A percentile compares a stretch with the other conserved stretches of the same genome.
These are phyloP conservation scores for Eupelmus urozonus DNA, from an alignment of 2,888 invertebrate genomes.

Conservation along the genomic window DNA sequence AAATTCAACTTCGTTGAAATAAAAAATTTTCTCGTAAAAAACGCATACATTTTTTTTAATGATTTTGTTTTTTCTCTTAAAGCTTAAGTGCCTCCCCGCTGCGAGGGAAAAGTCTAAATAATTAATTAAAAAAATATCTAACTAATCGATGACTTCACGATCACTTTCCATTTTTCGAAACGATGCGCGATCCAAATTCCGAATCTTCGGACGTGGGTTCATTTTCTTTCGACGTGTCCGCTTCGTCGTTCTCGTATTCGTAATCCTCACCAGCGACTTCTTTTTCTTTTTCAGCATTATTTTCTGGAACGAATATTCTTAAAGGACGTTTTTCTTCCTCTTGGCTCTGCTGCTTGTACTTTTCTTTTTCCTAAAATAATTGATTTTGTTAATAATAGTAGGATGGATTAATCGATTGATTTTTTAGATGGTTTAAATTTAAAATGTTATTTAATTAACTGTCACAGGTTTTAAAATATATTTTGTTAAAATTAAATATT, in stretches of 20 bases:
- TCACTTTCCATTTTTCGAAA: slow-evolving; percentile 62
- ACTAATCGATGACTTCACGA: slow-evolving; percentile 16
- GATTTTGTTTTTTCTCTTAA: slow-evolving; percentile 1
- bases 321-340: slow-evolving; percentile 72
- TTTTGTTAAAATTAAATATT: too few species aligned
- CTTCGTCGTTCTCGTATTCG: slow-evolving; percentile 68
- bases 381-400: too few species aligned
- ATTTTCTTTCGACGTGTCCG: slow-evolving; percentile 50
- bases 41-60: not conserved
- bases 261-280: slow-evolving; percentile 61
- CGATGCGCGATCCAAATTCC: slow-evolving; percentile 69
- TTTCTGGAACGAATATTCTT: slow-evolving; percentile 76
- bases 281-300: slow-evolving; percentile 61
- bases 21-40: slow-evolving; percentile 1
- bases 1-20: slow-evolving; percentile 3
- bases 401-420: too few species aligned
- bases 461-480: too few species aligned
- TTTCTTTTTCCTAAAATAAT: slow-evolving; percentile 58
- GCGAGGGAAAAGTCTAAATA: slow-evolving; percentile 55
- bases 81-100: not conserved
- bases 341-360: slow-evolving; percentile 37
- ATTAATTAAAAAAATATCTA: slow-evolving; percentile 60
- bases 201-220: slow-evolving; percentile 43
- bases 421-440: too few species aligned
- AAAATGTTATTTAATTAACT: too few species aligned